phyloP scores from a whole-genome alignment of 2,888 invertebrate species.

The Scaptomyza flava region DNA sequence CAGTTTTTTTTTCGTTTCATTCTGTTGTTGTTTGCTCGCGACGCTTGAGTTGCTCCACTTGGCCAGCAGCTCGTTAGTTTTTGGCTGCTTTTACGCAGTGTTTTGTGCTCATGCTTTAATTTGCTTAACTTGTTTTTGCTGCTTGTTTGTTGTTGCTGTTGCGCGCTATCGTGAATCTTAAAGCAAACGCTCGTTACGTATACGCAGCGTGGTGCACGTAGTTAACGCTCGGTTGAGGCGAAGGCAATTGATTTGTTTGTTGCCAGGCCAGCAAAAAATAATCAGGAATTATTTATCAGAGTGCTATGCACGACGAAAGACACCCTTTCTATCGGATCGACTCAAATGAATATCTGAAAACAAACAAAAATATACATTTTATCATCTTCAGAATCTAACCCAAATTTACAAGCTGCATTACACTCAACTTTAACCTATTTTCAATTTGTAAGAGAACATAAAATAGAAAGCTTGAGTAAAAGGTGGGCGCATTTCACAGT shows the following conservation, averaged over 20 bases:
- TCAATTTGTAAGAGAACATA: background rate
- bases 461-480: background rate
- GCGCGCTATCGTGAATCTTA: slow-evolving; percentile 25
- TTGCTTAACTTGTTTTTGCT: slow-evolving; percentile 19
- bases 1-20: slow-evolving; percentile 46
- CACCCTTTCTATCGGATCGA: background rate
- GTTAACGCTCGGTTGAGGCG: slow-evolving; percentile 56
- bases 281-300: too few relatives aligned
- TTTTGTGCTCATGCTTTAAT: slow-evolving; percentile 53
- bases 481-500: slow-evolving; percentile 28
- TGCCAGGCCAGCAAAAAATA: slow-evolving; percentile 18
- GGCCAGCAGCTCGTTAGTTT: slow-evolving; percentile 71
- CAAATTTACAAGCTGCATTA: background rate
- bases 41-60: slow-evolving; percentile 37
- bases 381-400: background rate
- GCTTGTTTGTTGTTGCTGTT: background rate
- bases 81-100: slow-evolving; percentile 37
- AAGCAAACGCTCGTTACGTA: slow-evolving; percentile 71
- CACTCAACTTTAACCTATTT: background rate
- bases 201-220: slow-evolving; percentile 70
- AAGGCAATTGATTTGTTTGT: slow-evolving; percentile 67
- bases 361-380: background rate
- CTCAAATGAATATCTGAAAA: background rate
- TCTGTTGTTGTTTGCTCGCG: slow-evolving; percentile 32
- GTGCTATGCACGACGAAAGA: background rate